Evolutionary conservation across 2,888 invertebrate genomes (phyloP).

Genomic region (Sclerodermus sp.): DNA sequence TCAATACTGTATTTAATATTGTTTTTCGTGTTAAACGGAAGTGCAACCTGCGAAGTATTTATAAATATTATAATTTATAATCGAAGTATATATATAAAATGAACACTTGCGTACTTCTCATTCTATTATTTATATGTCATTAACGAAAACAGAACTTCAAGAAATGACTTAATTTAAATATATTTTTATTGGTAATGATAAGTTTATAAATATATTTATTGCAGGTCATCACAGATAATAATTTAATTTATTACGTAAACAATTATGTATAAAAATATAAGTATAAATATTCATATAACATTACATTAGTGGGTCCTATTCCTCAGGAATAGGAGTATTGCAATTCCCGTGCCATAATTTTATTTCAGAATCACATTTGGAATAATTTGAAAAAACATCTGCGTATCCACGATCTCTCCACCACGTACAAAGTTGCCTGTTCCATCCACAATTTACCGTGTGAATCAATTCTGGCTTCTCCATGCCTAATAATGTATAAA

Average conservation of each 20-base stretch:
- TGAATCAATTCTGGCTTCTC: conserved; percentile 74
- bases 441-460: conserved; percentile 76
- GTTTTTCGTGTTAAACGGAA: conserved; percentile 25
- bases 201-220: neutral
- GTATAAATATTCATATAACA: neutral
- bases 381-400: conserved; percentile 73
- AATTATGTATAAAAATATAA: too few relatives aligned
- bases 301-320: conserved; percentile 21
- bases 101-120: neutral
- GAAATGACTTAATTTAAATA: neutral
- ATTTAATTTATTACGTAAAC: too few relatives aligned
- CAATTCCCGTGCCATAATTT: conserved; percentile 77
- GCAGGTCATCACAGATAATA: neutral
- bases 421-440: conserved; percentile 80
- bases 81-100: conserved; percentile 37
- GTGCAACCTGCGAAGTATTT: conserved; percentile 36
- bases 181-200: neutral
- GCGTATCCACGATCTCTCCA: conserved; percentile 77
- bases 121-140: neutral
- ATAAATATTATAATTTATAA: conserved; percentile 38
- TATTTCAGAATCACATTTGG: conserved; percentile 67
- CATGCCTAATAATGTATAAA: conserved; percentile 71
- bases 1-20: conserved; percentile 44
- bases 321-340: conserved; percentile 67
- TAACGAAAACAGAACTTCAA: too few relatives aligned